A percentile compares a stretch with the other conserved stretches of the same genome.
Evolutionary conservation across 2,888 invertebrate species (phyloP).

Genomic region (Synanthedon formicaeformis): DNA sequence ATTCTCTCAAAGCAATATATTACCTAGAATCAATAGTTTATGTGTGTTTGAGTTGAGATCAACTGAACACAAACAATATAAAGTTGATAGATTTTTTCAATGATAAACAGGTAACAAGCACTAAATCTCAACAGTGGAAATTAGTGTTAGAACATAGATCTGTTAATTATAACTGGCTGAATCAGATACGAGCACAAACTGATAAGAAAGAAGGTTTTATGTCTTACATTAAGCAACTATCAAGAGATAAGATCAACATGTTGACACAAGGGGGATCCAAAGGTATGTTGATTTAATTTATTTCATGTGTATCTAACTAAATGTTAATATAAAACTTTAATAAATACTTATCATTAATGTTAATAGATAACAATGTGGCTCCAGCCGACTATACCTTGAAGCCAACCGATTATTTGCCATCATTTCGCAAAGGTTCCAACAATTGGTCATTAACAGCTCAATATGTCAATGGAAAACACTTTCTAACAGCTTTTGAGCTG

Average conservation of each 20-base stretch:
- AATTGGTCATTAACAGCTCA: slow-evolving; percentile 62
- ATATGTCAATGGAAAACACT: slow-evolving; percentile 63
- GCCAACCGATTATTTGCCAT: slow-evolving; percentile 51
- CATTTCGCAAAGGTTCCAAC: slow-evolving; percentile 51
- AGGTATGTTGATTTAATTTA: slow-evolving; percentile 23
- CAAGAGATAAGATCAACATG: slow-evolving; percentile 62
- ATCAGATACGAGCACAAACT: slow-evolving; percentile 43
- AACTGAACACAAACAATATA: too few relatives aligned
- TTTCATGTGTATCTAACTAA: neutral
- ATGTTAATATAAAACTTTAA: too few relatives aligned
- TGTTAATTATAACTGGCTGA: slow-evolving; percentile 78
- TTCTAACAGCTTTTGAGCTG: slow-evolving; percentile 59
- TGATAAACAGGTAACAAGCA: slow-evolving; percentile 74
- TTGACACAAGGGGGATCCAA: slow-evolving; percentile 57
- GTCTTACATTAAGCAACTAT: slow-evolving; percentile 60
- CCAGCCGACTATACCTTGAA: slow-evolving; percentile 55
- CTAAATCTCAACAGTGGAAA: slow-evolving; percentile 83
- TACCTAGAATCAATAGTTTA: too few relatives aligned
- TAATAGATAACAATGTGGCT: slow-evolving; percentile 32
- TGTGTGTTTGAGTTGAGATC: too few relatives aligned
- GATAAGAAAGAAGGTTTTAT: slow-evolving; percentile 62
- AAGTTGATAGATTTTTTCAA: too few relatives aligned
- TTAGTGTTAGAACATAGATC: slow-evolving; percentile 83
- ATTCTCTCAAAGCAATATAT: too few relatives aligned
- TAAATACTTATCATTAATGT: neutral